A percentile compares a stretch with the other conserved stretches of the same genome.
Evolutionary conservation across 64 coral and sea anemone species (phyloP).

Genomic region (Porites australiensis): DNA sequence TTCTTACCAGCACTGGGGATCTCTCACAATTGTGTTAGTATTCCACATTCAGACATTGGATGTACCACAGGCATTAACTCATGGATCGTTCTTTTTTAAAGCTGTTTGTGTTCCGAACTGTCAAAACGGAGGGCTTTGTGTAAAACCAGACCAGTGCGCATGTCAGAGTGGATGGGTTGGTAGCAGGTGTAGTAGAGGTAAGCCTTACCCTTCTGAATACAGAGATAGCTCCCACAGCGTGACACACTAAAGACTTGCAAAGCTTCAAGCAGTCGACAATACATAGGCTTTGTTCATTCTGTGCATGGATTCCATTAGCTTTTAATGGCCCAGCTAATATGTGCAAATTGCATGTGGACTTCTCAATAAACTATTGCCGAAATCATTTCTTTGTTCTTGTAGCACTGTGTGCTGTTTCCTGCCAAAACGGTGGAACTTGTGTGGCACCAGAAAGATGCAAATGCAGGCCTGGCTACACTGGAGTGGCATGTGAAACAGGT

Average conservation of each 20-base stretch:
- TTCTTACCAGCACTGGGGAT: too few relatives aligned
- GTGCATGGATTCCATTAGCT: too few relatives aligned
- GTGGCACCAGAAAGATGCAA: not conserved
- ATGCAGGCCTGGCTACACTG: conserved; percentile 53
- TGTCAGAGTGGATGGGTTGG: conserved; percentile 62
- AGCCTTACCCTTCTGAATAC: not conserved
- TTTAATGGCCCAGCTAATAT: too few relatives aligned
- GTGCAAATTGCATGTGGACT: too few relatives aligned
- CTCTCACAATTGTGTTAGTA: too few relatives aligned
- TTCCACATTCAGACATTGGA: too few relatives aligned
- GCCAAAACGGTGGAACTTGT: conserved; percentile 13
- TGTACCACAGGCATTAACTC: too few relatives aligned
- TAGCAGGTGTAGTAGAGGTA: conserved; percentile 59
- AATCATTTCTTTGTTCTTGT: not conserved
- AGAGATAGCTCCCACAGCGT: too few relatives aligned
- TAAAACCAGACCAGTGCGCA: conserved; percentile 56
- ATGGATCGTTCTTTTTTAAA: not conserved
- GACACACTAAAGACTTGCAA: too few relatives aligned
- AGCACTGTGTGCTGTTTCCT: not conserved
- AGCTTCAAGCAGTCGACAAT: too few relatives aligned
- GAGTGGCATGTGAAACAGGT: conserved; percentile 32
- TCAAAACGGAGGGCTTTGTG: conserved; percentile 71
- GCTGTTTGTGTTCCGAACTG: conserved; percentile 72
- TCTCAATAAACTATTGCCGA: not conserved
- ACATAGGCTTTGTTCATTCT: too few relatives aligned